Percentiles rank a stretch among this genome's conserved stretches.
phyloP scores from a whole-genome alignment of 2,888 invertebrate species.

The Harpalus rufipes region DNA sequence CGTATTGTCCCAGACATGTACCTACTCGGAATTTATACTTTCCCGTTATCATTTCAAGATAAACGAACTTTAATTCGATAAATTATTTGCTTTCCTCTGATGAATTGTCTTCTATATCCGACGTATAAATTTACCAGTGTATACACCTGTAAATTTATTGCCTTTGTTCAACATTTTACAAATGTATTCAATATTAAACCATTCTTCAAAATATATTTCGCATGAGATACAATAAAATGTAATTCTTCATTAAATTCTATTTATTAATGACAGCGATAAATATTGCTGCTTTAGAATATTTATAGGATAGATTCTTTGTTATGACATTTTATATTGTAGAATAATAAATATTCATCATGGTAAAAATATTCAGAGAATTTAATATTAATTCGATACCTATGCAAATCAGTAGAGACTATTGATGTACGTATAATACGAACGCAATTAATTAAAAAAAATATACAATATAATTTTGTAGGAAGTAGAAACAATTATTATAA shows the following conservation, averaged over 20 bases:
- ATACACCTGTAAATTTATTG: conserved; percentile 24
- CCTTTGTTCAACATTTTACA: conserved; percentile 31
- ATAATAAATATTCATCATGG: not conserved
- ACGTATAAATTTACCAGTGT: conserved; percentile 14
- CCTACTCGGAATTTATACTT: conserved; percentile 11
- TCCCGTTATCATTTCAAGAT: conserved; percentile 27
- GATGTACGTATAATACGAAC: too few species aligned
- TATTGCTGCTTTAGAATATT: not conserved
- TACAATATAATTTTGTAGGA: too few species aligned
- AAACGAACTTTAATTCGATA: conserved; percentile 46
- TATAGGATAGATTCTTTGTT: not conserved
- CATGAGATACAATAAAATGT: not conserved
- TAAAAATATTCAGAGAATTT: not conserved
- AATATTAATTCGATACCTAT: not conserved
- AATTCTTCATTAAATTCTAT: conserved; percentile 15
- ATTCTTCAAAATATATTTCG: conserved; percentile 18
- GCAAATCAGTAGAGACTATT: too few species aligned
- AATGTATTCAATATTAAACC: conserved; percentile 28
- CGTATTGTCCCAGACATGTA: conserved; percentile 33
- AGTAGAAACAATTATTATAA: too few species aligned
- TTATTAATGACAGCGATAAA: not conserved
- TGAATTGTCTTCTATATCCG: conserved; percentile 37
- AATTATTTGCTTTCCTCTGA: conserved; percentile 20
- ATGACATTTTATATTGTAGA: not conserved
- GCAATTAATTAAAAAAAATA: too few species aligned